phyloP scores from a whole-genome alignment of 2,113 vertebrate genomes.

The Suricata suricatta region DNA sequence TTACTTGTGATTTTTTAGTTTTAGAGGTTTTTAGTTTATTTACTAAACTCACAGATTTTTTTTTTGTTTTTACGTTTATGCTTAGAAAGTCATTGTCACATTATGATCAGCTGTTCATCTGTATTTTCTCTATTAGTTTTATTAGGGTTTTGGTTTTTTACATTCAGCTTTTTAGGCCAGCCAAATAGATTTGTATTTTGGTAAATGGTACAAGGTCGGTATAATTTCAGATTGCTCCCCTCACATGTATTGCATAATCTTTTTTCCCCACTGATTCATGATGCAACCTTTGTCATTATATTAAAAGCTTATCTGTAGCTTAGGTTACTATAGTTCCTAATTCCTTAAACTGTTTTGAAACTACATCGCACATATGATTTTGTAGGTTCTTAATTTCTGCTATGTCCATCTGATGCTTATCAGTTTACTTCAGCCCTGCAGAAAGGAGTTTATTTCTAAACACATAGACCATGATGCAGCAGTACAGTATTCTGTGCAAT shows the following conservation, averaged over 20 bases:
- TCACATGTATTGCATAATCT: neutral
- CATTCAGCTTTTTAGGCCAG: neutral
- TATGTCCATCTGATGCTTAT: neutral
- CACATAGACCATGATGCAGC: neutral
- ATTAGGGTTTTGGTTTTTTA: neutral
- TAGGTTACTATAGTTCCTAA: neutral
- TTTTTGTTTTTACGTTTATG: neutral
- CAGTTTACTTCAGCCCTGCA: neutral
- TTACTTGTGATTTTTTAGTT: conserved; percentile 20
- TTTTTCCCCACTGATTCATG: neutral
- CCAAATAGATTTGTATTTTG: conserved; percentile 2
- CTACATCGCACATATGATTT: neutral
- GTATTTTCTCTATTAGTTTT: conserved; percentile 33
- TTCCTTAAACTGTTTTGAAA: conserved; percentile 40
- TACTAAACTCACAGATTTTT: neutral
- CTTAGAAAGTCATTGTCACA: neutral
- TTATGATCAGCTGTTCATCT: neutral
- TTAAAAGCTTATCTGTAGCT: neutral
- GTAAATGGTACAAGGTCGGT: neutral
- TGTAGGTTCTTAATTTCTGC: neutral
- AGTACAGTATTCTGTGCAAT: neutral
- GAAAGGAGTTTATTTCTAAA: neutral
- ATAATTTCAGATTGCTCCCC: neutral
- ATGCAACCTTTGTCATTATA: neutral
- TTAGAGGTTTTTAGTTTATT: neutral